A percentile compares a stretch with the other conserved stretches of the same genome.
phyloP scores from a whole-genome alignment of 2,888 invertebrate genomes.

The Phlogophora meticulosa region DNA sequence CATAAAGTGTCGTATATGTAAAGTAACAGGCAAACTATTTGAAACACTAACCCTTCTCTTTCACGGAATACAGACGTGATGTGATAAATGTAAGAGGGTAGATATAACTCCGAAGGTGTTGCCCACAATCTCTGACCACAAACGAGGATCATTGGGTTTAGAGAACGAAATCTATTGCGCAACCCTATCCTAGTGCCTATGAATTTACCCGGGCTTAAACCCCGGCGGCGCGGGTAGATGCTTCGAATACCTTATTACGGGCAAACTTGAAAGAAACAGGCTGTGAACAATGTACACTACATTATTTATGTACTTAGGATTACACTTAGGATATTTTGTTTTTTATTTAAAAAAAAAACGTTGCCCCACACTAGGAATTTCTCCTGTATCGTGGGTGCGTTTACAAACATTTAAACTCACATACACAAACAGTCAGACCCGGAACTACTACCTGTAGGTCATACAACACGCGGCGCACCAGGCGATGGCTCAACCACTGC shows the following conservation, averaged over 20 bases:
- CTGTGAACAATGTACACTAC: conserved; percentile 26
- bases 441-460: no score
- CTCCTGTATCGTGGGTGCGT: no score
- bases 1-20: no score
- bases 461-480: no score
- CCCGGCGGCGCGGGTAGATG: conserved; percentile 7
- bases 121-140: conserved; percentile 31
- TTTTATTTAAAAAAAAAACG: no score
- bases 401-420: no score
- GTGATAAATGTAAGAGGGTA: neutral
- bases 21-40: no score
- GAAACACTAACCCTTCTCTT: no score
- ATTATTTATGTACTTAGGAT: conserved; percentile 31
- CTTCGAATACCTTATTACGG: conserved; percentile 30
- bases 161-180: conserved; percentile 47
- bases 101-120: conserved; percentile 17
- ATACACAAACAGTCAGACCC: no score
- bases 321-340: neutral
- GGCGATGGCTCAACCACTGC: no score
- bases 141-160: conserved; percentile 39
- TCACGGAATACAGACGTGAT: no score
- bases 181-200: conserved; percentile 35
- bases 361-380: no score
- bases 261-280: conserved; percentile 30
- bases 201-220: conserved; percentile 49